Evolutionary conservation across 92 coral and sea anemone genomes (phyloP).

Genomic region (Plumapathes pennacea): DNA sequence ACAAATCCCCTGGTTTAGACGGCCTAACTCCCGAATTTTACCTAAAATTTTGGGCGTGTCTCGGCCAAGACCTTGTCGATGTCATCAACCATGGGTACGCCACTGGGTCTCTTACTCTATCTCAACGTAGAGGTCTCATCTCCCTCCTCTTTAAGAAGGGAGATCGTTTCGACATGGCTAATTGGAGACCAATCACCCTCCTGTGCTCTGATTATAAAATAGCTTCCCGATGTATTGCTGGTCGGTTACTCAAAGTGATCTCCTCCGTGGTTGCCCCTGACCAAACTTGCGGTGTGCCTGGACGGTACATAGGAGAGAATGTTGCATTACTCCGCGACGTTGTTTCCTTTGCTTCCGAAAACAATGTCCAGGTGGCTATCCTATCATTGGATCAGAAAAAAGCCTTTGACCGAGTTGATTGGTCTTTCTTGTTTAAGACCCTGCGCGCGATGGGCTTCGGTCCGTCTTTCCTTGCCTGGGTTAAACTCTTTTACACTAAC

Average conservation of each 20-base stretch:
- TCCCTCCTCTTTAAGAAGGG: neutral
- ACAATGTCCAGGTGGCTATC: conserved; percentile 1
- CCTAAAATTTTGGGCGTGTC: conserved; percentile 1
- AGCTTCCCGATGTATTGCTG: neutral
- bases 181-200: too few relatives aligned
- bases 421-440: conserved; percentile 21
- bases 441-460: conserved; percentile 46
- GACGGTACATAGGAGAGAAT: conserved; percentile 30
- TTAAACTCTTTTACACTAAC: conserved; percentile 19
- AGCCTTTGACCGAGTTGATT: conserved; percentile 54
- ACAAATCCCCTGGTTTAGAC: conserved; percentile 33
- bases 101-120: neutral
- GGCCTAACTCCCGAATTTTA: conserved; percentile 25
- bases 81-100: neutral
- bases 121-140: neutral
- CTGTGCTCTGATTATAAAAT: neutral
- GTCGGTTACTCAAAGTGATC: conserved; percentile 9
- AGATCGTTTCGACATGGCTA: too few relatives aligned
- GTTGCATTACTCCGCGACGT: conserved; percentile 19
- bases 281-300: conserved; percentile 46
- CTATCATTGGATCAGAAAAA: conserved; percentile 55
- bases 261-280: conserved; percentile 15
- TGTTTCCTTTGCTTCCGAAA: neutral
- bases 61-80: neutral
- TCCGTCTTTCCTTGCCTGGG: conserved; percentile 30